Base-by-base conservation (phyloP, 2,888 invertebrate genomes). In the Tyria jacobaeae region DNA sequence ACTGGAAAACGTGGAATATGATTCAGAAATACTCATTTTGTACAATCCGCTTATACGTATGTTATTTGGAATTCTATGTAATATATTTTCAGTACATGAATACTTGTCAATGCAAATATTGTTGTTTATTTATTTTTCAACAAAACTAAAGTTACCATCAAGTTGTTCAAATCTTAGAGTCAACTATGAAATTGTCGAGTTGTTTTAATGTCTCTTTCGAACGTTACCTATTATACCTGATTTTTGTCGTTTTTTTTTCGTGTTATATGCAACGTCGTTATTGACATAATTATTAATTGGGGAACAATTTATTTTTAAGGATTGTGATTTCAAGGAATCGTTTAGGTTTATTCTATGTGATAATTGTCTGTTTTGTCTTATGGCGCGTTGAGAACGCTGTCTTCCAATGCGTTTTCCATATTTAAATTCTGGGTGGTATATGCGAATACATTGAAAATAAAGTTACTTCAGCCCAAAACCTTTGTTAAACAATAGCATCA, bases 141-240 rank as follows among this genome's bases (percentile, higher is more conserved):
- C 80, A 74, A 67, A 81, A 89, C 91, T 90, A 89, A 89, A 93
- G 94, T 94, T 94, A 94, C 94, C 94, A 94, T 83, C 84, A 82
- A 82, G 84, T 91, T 91, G 91, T 92, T 94, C 90, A 90, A 91
- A 90, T 87, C 85, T 78, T 91, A 88, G 87, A 80, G 71, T 77
- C 84, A 86, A 86, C 81, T 83, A 80, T 81, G 81, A 85, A 82
- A 84, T 84, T 86, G 83, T 88, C 82, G 78, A 86, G 86, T 86
- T 85, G 90, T 92, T 92, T 92, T 92, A 92, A 90, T 86, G 74
- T 84, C 79, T 83, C 78, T 87, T 90, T 89, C 86, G 85, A 91
- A 85, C 86, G 93, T 94, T 93, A 93, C 93, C 93, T 92, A 85
- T 88, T 89, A 81, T 92, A 92, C 92, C 92, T 92, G 92, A 91